phyloP scores from a whole-genome alignment of 2,113 vertebrate species.

The Ailuropoda melanoleuca region DNA sequence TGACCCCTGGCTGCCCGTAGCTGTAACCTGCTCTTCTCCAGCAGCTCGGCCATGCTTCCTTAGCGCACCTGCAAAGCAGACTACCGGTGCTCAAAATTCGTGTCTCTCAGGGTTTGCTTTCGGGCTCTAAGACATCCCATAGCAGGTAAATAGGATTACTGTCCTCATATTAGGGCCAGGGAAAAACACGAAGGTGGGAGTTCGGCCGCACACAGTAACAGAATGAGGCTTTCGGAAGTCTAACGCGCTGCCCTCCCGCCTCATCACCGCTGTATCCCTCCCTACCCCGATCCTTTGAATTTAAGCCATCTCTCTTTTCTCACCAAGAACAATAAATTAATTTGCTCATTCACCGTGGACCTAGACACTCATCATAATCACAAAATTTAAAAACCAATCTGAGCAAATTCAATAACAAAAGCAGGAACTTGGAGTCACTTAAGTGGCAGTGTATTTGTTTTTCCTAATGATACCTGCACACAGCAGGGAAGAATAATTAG shows the following conservation, averaged over 20 bases:
- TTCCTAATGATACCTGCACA: not conserved
- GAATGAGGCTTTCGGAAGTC: not conserved
- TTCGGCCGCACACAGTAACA: not conserved
- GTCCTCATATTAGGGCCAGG: not conserved
- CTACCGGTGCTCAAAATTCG: not conserved
- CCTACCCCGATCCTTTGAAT: not conserved
- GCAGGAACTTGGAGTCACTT: not conserved
- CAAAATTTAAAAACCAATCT: constrained; percentile 6
- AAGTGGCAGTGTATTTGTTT: not conserved
- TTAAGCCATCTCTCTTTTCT: not conserved
- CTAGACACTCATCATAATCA: not conserved
- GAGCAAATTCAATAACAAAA: not conserved
- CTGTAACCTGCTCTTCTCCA: not conserved
- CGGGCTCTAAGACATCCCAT: not conserved
- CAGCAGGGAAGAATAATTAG: not conserved
- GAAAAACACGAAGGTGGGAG: not conserved
- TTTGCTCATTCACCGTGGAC: not conserved
- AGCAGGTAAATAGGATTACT: not conserved
- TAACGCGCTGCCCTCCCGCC: not conserved
- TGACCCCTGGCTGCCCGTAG: not conserved
- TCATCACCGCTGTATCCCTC: not conserved
- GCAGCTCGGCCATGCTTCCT: not conserved
- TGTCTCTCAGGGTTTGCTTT: not conserved
- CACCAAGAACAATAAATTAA: not conserved
- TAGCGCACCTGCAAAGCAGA: not conserved